Conservation (phyloP, 64 coral and sea anemone genomes). For the Catalaphyllia jardinei region DNA sequence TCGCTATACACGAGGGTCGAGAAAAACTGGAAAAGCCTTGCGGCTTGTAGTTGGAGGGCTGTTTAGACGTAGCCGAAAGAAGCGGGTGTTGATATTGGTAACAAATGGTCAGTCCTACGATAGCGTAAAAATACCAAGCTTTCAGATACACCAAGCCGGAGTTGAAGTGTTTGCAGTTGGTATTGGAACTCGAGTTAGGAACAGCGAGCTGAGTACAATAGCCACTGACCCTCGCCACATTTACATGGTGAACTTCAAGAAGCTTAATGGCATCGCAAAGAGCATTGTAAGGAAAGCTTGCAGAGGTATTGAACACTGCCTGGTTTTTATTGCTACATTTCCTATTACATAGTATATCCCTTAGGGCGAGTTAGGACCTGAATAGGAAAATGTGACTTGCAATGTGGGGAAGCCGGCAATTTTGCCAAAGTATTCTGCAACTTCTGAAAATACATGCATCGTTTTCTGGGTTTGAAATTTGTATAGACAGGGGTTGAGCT, state of each 20-base stretch:
- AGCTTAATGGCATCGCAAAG: conserved; percentile 44
- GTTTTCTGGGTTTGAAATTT: no score
- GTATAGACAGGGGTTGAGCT: no score
- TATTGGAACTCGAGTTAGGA: conserved; percentile 16
- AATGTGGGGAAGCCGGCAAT: neutral
- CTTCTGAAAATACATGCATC: no score
- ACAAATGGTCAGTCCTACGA: conserved; percentile 51
- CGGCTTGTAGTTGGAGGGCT: conserved; percentile 44
- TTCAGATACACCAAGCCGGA: conserved; percentile 44
- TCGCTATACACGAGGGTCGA: conserved; percentile 47
- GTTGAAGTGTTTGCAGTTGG: conserved; percentile 83
- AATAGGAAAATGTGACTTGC: no score
- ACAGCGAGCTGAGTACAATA: conserved; percentile 64
- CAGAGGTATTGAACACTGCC: conserved; percentile 53
- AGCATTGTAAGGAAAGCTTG: conserved; percentile 61
- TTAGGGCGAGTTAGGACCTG: no score
- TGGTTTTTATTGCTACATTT: neutral
- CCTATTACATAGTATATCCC: no score
- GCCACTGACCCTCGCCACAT: conserved; percentile 59
- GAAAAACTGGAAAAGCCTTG: conserved; percentile 67
- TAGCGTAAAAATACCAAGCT: conserved; percentile 52
- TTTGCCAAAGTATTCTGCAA: no score
- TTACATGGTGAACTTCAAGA: conserved; percentile 56
- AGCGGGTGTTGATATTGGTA: conserved; percentile 59
- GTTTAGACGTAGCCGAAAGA: conserved; percentile 53